These are phyloP conservation scores for Gnatocerus cornutus DNA, from an alignment of 2,888 invertebrate species.

Conservation along the genomic window DNA sequence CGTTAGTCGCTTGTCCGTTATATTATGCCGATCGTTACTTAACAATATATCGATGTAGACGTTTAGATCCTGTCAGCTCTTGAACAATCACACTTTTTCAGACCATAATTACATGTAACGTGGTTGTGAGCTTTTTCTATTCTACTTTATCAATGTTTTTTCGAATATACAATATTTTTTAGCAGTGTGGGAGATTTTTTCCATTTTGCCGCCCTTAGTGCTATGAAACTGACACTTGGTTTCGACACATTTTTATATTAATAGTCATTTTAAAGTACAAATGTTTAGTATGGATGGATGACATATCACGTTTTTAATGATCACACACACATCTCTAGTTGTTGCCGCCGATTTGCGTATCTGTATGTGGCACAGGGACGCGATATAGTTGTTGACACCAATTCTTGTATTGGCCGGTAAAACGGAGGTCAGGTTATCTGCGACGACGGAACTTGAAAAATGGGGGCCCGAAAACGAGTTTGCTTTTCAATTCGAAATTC, in stretches of 20 bases:
- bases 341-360: conserved; percentile 34
- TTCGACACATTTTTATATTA: conserved; percentile 73
- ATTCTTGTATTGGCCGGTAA: conserved; percentile 44
- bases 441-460: conserved; percentile 18
- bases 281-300: conserved; percentile 75
- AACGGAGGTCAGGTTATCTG: conserved; percentile 29
- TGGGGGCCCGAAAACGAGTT: not conserved
- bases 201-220: conserved; percentile 31
- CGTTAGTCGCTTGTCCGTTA: conserved; percentile 34
- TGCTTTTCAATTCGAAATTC: not conserved
- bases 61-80: conserved; percentile 59
- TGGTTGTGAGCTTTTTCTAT: conserved; percentile 69
- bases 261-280: conserved; percentile 88
- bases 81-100: conserved; percentile 64
- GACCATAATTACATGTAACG: conserved; percentile 63
- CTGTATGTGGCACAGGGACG: conserved; percentile 22
- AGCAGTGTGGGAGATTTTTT: conserved; percentile 37
- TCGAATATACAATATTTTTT: conserved; percentile 46
- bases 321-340: conserved; percentile 41
- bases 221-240: conserved; percentile 33
- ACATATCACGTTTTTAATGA: conserved; percentile 61
- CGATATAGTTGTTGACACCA: conserved; percentile 37
- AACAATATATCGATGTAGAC: conserved; percentile 60
- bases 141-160: conserved; percentile 51
- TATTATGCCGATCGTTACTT: conserved; percentile 54